Evolutionary conservation across 1,140 invertebrate species (phyloP).

Genomic region (Oscheius sp.): DNA sequence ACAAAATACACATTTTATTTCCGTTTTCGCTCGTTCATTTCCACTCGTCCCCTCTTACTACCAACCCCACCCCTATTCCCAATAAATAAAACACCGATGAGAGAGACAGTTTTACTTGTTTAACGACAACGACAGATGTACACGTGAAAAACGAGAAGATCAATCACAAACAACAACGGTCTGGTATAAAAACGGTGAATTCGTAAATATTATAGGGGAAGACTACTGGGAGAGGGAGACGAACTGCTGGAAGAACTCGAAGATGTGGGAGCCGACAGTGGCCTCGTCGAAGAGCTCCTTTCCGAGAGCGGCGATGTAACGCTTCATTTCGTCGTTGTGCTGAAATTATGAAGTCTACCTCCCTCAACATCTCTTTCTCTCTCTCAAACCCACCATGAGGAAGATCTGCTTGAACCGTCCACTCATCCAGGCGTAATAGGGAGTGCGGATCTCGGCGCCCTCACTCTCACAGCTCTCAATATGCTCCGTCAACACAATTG

Average conservation of each 20-base stretch:
- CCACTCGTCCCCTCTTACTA: no score
- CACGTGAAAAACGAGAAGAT: no score
- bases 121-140: no score
- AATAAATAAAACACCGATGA: no score
- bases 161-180: no score
- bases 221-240: conserved; percentile 70
- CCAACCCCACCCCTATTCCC: no score
- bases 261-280: conserved; percentile 89
- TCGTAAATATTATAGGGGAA: no score
- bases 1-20: no score
- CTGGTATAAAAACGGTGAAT: no score
- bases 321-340: conserved; percentile 95
- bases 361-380: background rate
- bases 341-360: conserved; percentile 57
- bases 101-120: no score
- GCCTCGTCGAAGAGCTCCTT: conserved; percentile 85
- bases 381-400: conserved; percentile 72
- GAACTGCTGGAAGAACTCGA: conserved; percentile 96
- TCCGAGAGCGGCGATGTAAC: conserved; percentile 91
- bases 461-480: conserved; percentile 87
- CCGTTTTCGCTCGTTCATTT: no score
- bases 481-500: conserved; percentile 95
- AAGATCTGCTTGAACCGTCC: conserved; percentile 92
- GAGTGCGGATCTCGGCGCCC: conserved; percentile 84
- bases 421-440: conserved; percentile 93